Percentiles rank a stretch among this genome's conserved stretches.
These are phyloP conservation scores for Paedocypris micromegethes DNA, from an alignment of 2,797 vertebrate genomes.

Conservation along the genomic window DNA sequence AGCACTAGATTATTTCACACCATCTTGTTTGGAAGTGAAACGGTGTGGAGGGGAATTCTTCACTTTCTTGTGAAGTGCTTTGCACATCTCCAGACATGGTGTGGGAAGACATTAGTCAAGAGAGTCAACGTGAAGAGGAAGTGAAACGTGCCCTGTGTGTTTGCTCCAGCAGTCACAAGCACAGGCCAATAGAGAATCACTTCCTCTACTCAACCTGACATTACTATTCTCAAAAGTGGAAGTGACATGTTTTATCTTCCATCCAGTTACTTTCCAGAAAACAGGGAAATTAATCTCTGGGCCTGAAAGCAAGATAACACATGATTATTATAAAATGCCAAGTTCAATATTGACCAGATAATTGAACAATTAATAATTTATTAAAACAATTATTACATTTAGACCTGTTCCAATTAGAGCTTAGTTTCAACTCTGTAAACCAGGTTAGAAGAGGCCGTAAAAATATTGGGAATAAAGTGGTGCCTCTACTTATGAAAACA, in stretches of 20 bases:
- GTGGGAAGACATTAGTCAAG: constrained; percentile 27
- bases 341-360: too few relatives aligned
- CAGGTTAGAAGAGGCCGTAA: too few relatives aligned
- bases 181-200: constrained; percentile 8
- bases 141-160: constrained; percentile 24
- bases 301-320: too few relatives aligned
- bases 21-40: constrained; percentile 17
- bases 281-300: too few relatives aligned
- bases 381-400: too few relatives aligned
- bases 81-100: constrained; percentile 30
- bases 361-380: too few relatives aligned
- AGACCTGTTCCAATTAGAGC: too few relatives aligned
- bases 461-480: too few relatives aligned
- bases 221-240: not conserved
- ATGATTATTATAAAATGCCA: too few relatives aligned
- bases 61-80: constrained; percentile 33
- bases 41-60: constrained; percentile 31
- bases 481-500: too few relatives aligned
- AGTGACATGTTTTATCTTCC: not conserved
- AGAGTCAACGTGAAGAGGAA: constrained; percentile 28
- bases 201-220: constrained; percentile 5
- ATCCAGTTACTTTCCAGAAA: too few relatives aligned
- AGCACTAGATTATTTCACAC: not conserved
- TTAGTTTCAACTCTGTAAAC: too few relatives aligned
- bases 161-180: not conserved